These are phyloP conservation scores for Andrena chrysosceles DNA, from an alignment of 2,888 invertebrate genomes.

Conservation along the genomic window DNA sequence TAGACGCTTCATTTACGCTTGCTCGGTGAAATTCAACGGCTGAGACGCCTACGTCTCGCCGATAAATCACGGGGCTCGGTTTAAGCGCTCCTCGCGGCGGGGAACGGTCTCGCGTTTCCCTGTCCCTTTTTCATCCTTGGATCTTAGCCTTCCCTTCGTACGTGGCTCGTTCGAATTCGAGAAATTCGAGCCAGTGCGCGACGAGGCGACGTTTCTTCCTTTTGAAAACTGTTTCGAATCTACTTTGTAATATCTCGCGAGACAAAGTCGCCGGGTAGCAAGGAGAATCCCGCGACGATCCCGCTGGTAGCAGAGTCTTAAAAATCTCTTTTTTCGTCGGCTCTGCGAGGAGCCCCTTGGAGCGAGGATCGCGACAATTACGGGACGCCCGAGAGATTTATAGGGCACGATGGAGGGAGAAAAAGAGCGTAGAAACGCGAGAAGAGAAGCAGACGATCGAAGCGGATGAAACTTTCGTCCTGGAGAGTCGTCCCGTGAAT, in stretches of 20 bases:
- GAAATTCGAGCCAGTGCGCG: background rate
- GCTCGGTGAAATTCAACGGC: slow-evolving; percentile 68
- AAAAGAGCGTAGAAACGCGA: slow-evolving; percentile 58
- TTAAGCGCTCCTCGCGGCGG: slow-evolving; percentile 54
- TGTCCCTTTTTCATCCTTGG: background rate
- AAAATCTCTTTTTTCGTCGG: slow-evolving; percentile 59
- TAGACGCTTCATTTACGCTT: slow-evolving; percentile 76
- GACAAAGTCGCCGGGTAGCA: background rate
- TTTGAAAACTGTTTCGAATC: too few species aligned
- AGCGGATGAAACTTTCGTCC: slow-evolving; percentile 70
- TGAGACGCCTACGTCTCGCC: slow-evolving; percentile 53
- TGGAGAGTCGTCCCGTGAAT: slow-evolving; percentile 78
- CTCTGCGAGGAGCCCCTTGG: slow-evolving; percentile 36
- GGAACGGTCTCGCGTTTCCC: background rate
- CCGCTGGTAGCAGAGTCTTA: slow-evolving; percentile 36
- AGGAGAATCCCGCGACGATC: slow-evolving; percentile 4
- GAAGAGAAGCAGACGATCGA: slow-evolving; percentile 50
- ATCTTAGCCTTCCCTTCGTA: background rate
- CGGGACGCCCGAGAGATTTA: slow-evolving; percentile 78
- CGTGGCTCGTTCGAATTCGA: background rate
- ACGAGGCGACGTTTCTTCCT: background rate
- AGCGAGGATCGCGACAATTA: slow-evolving; percentile 78
- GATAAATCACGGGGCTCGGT: slow-evolving; percentile 69
- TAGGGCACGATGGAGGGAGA: slow-evolving; percentile 66
- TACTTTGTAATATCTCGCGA: background rate